Conservation (phyloP, 2,888 invertebrate species). For the Graphium colonna region DNA sequence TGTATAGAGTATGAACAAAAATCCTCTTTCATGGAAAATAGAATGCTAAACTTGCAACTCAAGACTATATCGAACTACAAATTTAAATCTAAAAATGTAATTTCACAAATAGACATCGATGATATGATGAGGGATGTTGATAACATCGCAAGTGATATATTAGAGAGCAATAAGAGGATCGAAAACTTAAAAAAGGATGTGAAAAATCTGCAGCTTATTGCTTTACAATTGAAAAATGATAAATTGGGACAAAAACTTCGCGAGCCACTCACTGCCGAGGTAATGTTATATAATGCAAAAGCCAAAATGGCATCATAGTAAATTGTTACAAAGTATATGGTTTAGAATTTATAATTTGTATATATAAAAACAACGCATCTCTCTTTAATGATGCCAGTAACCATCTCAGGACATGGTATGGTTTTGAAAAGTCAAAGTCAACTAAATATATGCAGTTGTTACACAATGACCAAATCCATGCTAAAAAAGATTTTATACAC, state of each 20-base stretch:
- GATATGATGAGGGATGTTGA: constrained; percentile 47
- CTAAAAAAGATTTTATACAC: too few relatives aligned
- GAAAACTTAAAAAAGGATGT: constrained; percentile 41
- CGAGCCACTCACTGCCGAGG: constrained; percentile 48
- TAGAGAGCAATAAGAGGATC: constrained; percentile 39
- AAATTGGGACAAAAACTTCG: constrained; percentile 41
- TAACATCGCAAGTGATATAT: constrained; percentile 45
- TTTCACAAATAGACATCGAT: constrained; percentile 38
- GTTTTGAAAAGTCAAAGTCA: too few relatives aligned
- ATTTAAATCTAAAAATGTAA: constrained; percentile 47
- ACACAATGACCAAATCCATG: too few relatives aligned
- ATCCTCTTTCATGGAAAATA: constrained; percentile 50
- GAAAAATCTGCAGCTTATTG: constrained; percentile 48
- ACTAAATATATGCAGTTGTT: too few relatives aligned
- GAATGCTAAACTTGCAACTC: constrained; percentile 54
- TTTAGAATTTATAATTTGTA: too few relatives aligned
- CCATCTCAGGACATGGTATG: too few relatives aligned
- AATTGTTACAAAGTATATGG: too few relatives aligned
- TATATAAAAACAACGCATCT: too few relatives aligned
- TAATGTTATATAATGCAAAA: constrained; percentile 49
- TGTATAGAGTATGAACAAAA: constrained; percentile 61
- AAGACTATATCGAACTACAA: constrained; percentile 50
- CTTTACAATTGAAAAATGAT: constrained; percentile 53
- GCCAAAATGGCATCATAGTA: too few relatives aligned
- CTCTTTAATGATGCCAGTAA: too few relatives aligned